phyloP scores from a whole-genome alignment of 2,797 vertebrate genomes.

The Gouania willdenowi region DNA sequence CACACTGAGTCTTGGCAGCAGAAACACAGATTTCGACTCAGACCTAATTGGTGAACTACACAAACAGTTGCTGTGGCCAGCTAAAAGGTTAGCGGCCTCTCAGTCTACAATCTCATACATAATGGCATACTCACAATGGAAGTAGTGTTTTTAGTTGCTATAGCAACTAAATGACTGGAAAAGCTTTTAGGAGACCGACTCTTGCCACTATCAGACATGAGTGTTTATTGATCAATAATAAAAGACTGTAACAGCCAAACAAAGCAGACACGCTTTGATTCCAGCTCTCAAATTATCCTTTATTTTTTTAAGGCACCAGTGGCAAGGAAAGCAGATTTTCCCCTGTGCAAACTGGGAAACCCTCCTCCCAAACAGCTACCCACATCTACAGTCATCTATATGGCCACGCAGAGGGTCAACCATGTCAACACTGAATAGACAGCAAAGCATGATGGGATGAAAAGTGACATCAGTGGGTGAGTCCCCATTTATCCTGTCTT shows the following conservation, averaged over 20 bases:
- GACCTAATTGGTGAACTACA: no score
- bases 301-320: neutral
- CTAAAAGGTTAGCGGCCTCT: no score
- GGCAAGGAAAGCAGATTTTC: conserved; percentile 4
- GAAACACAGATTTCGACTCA: no score
- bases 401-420: neutral
- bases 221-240: neutral
- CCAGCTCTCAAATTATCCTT: neutral
- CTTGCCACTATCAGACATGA: neutral
- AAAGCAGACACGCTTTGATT: neutral
- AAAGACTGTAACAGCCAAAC: neutral
- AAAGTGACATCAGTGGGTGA: neutral
- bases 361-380: neutral
- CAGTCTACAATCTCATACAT: no score
- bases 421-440: neutral
- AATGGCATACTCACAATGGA: no score
- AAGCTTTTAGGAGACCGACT: neutral
- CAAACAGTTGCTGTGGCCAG: no score
- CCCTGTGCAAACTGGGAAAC: conserved; percentile 13
- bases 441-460: conserved; percentile 15
- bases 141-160: no score
- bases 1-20: no score
- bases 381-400: neutral
- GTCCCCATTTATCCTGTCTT: neutral
- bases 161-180: no score